Base-by-base conservation (phyloP, 2,888 invertebrate species). In the Teinopalpus imperialis region DNA sequence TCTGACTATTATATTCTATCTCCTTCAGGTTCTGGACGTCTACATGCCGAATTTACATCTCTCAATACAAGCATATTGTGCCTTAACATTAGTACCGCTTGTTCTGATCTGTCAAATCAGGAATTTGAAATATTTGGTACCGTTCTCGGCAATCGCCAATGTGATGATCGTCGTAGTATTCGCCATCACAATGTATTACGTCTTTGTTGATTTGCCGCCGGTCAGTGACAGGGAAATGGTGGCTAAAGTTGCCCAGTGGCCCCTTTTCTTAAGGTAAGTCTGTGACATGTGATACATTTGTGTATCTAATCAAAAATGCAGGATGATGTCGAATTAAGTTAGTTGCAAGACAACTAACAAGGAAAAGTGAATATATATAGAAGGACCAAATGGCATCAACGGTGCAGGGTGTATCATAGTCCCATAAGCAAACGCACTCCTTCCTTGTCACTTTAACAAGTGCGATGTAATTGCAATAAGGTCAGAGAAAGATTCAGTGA, bases 81-180 rank as follows among this genome's bases (percentile, higher is more conserved):
- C 92, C 0, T 66, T 94, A 4, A 85, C 94, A 0, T 73, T 94
- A 8, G 74, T 95, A 0, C 94, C 95, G 0, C 75, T 95, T 23
- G 83, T 95, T 0, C 63, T 95, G 0, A 89, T 95, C 43, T 92
- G 93, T 43, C 94, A 94, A 69, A 92, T 96, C 43, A 81, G 96
- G 24, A 92, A 95, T 62, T 86, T 98, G 1, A 95, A 94, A 69
- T 93, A 92, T 61, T 80, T 98, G 54, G 96, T 98, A 7, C 97
- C 97, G 0, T 95, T 98, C 71, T 98, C 98, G 0, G 91, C 94
- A 31, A 68, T 96, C 10, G 98, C 98, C 32, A 98, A 98, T 69
- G 54, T 94, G 0, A 91, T 95, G 41, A 94, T 97, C 66, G 83
- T 95, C 0, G 69, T 91, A 0, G 94, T 96, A 0, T 93, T 98